Evolutionary conservation across 2,113 vertebrate genomes (phyloP), one percentile per base, ranked within the genome.

Genomic region (Phocoena phocoena): DNA sequence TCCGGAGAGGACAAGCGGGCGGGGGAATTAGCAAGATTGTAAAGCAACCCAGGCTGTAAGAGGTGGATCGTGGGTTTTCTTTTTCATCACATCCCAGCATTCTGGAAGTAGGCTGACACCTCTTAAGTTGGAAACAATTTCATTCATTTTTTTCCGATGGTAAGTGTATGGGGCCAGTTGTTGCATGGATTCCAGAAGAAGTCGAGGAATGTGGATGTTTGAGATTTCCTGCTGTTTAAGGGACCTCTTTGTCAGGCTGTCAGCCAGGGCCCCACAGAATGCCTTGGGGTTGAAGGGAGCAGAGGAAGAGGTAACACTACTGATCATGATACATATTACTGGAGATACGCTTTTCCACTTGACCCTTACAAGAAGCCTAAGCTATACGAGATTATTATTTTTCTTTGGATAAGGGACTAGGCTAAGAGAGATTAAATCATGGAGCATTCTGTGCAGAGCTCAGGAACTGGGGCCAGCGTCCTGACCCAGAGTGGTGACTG

Each of bases 261-360:
- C 28, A 36, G 0, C 67, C 17, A 8, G 38, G 68, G 25, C 5
- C 74, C 36, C 17, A 1, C 3, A 18, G 10, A 33, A 11, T 3
- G 17, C 38, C 21, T 1, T 20, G 38, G 31, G 65, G 62, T 3
- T 13, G 33, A 33, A 44, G 50, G 55, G 17, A 70, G 31, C 60
- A 31, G 58, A 28, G 65, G 14, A 28, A 67, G 58, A 55, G 58
- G 15, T 20, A 12, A 18, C 10, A 0, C 2, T 9, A 1, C 21
- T 5, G 3, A 14, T 10, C 5, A 2, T 13, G 44, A 1, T 25
- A 14, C 0, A 5, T 6, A 0, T 31, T 25, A 25, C 58, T 10
- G 63, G 73, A 50, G 28, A 23, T 20, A 8, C 0, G 21, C 50
- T 44, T 60, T 50, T 55, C n/a, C 33, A 4, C 2, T 6, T 21